A percentile compares a stretch with the other conserved stretches of the same genome.
Conservation (phyloP, 2,797 vertebrate species). For the Gallinago stenura region DNA sequence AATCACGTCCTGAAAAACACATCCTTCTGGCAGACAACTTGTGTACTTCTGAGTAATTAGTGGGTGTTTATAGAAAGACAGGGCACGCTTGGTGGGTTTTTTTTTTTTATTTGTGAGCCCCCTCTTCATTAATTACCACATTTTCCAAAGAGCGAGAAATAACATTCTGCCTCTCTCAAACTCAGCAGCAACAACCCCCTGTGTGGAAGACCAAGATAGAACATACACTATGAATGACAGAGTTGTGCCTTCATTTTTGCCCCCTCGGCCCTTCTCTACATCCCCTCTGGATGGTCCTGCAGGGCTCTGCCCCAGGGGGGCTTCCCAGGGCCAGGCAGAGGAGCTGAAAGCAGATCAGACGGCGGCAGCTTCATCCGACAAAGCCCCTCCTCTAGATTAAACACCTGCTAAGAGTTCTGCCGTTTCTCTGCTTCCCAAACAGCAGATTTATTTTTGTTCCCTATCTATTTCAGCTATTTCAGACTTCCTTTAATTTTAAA, state of each 20-base stretch:
- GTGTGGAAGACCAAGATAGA: fast-evolving
- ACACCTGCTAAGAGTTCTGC: background rate
- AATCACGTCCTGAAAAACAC: background rate
- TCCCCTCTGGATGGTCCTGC: background rate
- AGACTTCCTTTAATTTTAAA: background rate
- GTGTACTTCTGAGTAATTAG: background rate
- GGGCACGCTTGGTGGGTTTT: background rate
- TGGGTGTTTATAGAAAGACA: background rate
- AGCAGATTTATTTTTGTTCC: background rate
- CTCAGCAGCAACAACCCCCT: background rate
- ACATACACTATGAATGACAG: fast-evolving
- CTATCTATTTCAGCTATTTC: background rate
- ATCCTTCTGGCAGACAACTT: slow-evolving; percentile 15
- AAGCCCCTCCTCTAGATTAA: background rate
- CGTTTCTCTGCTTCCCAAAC: background rate
- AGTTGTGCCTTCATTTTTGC: fast-evolving
- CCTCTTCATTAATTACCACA: background rate
- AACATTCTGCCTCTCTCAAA: fast-evolving
- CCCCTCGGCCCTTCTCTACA: fast-evolving
- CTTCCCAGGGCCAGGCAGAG: background rate
- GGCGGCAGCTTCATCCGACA: background rate
- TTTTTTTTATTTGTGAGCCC: background rate
- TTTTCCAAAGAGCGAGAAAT: background rate
- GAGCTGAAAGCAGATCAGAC: background rate
- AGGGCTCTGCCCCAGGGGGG: background rate